Evolutionary conservation across 2,797 vertebrate species (phyloP).

Genomic region (Gymnothorax javanicus): DNA sequence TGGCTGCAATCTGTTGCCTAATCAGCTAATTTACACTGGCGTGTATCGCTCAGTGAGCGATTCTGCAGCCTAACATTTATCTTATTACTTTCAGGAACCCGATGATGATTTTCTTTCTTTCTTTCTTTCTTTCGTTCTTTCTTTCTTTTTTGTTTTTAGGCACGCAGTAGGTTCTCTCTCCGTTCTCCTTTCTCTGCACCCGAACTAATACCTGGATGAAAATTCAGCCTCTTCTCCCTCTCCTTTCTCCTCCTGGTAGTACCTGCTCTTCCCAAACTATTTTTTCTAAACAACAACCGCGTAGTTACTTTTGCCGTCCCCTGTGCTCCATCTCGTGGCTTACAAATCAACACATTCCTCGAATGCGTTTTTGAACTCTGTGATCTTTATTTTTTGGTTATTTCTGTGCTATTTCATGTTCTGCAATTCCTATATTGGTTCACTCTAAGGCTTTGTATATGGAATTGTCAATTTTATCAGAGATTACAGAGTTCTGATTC

Average conservation of each 20-base stretch:
- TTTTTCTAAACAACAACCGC: neutral
- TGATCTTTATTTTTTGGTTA: neutral
- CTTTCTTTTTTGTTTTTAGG: conserved; percentile 42
- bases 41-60: neutral
- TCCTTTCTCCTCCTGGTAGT: conserved; percentile 45
- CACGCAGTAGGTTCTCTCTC: conserved; percentile 19
- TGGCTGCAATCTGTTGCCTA: neutral
- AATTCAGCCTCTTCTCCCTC: conserved; percentile 36
- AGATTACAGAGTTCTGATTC: neutral
- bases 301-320: neutral
- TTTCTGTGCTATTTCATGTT: neutral
- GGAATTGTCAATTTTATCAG: neutral
- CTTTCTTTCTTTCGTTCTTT: too few species aligned
- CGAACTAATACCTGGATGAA: conserved; percentile 44
- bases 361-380: neutral
- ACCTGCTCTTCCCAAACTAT: conserved; percentile 25
- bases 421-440: neutral
- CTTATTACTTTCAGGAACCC: neutral
- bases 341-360: neutral
- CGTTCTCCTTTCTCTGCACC: conserved; percentile 11
- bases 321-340: neutral
- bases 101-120: neutral
- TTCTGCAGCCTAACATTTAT: neutral
- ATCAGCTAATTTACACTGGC: neutral
- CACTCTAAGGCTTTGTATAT: neutral